Evolutionary conservation across 1,140 invertebrate genomes (phyloP).

Genomic region (Caenorhabditis brenneri): DNA sequence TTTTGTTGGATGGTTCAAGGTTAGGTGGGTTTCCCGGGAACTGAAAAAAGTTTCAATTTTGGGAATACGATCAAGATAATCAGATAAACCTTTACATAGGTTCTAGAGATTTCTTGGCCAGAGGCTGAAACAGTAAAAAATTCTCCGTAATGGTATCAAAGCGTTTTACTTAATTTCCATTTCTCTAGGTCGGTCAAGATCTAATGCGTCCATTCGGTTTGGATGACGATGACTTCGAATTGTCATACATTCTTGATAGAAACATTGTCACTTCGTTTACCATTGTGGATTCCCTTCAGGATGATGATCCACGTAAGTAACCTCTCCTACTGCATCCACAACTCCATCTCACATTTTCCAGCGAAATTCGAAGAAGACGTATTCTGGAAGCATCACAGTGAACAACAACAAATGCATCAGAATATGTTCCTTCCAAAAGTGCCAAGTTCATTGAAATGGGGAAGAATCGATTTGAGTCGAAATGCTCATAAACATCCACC

Average conservation of each 20-base stretch:
- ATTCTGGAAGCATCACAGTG: slow-evolving; percentile 46
- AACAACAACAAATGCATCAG: slow-evolving; percentile 32
- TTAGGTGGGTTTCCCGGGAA: too few relatives aligned
- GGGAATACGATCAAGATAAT: too few relatives aligned
- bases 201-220: slow-evolving; percentile 51
- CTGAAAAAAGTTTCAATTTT: too few relatives aligned
- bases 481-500: slow-evolving; percentile 51
- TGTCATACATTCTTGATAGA: slow-evolving; percentile 52
- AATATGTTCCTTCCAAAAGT: slow-evolving; percentile 28
- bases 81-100: background rate
- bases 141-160: too few relatives aligned
- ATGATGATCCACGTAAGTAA: slow-evolving; percentile 43
- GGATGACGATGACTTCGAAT: slow-evolving; percentile 55
- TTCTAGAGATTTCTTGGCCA: too few relatives aligned
- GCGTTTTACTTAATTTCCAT: too few relatives aligned
- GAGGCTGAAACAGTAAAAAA: too few relatives aligned
- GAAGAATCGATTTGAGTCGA: slow-evolving; percentile 46
- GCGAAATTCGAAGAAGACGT: slow-evolving; percentile 44
- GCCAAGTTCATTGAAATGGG: slow-evolving; percentile 40
- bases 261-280: slow-evolving; percentile 52
- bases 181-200: slow-evolving; percentile 51
- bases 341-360: background rate
- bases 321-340: too few relatives aligned
- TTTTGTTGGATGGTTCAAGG: slow-evolving; percentile 54
- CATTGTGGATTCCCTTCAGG: slow-evolving; percentile 49